Conservation (phyloP, 2,113 vertebrate species). For the Anguilla japonica region DNA sequence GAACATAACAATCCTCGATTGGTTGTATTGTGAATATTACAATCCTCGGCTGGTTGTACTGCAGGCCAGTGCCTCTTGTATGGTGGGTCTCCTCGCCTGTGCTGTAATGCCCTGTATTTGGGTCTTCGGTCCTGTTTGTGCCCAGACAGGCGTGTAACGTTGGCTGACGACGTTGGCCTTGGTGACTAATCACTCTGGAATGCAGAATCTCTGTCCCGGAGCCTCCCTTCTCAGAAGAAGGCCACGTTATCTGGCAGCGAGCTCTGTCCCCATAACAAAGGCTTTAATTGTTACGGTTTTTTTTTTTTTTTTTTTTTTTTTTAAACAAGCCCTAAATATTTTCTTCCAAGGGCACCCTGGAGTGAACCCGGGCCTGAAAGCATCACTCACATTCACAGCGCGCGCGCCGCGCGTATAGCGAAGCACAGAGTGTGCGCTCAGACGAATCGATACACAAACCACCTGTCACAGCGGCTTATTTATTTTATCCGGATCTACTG, state of each 20-base stretch:
- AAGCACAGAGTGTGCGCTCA: neutral
- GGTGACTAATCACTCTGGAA: neutral
- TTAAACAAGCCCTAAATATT: neutral
- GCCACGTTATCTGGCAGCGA: constrained; percentile 53
- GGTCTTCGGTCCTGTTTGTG: neutral
- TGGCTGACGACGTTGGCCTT: neutral
- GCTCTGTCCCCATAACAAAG: constrained; percentile 58
- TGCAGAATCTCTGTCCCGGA: constrained; percentile 6
- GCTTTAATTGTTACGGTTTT: constrained; percentile 56
- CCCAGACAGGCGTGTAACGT: neutral
- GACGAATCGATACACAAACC: neutral
- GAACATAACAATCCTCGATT: too few species aligned
- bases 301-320: neutral
- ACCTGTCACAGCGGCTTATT: neutral
- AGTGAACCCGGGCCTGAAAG: neutral
- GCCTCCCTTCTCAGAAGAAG: constrained; percentile 4
- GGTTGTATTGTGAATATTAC: too few species aligned
- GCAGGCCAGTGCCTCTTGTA: neutral
- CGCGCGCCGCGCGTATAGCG: neutral
- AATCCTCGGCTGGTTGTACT: neutral
- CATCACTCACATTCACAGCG: neutral
- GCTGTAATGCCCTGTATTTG: neutral
- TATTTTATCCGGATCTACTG: neutral
- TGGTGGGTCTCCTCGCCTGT: neutral
- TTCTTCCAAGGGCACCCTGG: neutral